Base-by-base conservation (phyloP, 2,888 invertebrate species). In the Eupithecia tripunctaria region DNA sequence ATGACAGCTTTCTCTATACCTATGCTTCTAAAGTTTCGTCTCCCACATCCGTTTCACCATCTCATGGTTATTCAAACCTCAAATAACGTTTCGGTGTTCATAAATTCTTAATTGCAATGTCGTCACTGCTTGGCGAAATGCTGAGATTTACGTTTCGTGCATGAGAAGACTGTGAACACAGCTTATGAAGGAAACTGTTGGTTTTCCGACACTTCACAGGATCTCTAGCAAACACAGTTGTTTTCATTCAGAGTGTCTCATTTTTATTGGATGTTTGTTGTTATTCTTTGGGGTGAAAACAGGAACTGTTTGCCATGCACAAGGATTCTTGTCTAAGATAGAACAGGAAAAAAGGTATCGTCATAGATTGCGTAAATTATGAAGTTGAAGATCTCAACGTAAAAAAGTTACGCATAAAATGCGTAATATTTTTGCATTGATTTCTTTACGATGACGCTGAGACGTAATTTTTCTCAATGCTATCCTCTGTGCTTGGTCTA, bases 121-220 rank as follows among this genome's bases (percentile, higher is more conserved):
- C 74, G 73, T 69, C 76, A 76, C 56, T 32, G 69, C 56, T 76
- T 79, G 51, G 66, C 70, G 74, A 81, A 82, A 84, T 78, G 77
- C 79, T 80, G 78, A 85, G 85, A 86, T 86, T 85, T 83, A 86
- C 82, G 80, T 75, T 76, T 71, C 67, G 71, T 77, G 29, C 72
- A 82, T 80, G 82, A 82, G 82, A 81, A 77, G 6, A 38, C 64
- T 77, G 74, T 76, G 72, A 76, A 21, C 51, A 51, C 21, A 72
- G 60, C 69, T 67, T n/a, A 21, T 0, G 29, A 12, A 8, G 27
- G 41, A 70, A 68, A 32, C 67, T 10, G 70, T 25, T 59, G 67
- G 73, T 62, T 41, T 43, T 10, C 18, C 5, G n/a, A n/a, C 47
- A 43, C n/a, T 10, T 18, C 8, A 47, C 47, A 7, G n/a, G 8